Evolutionary conservation across 30 jellyfish, hydroid and myxozoan genomes (phyloP), one percentile per base, ranked within the genome.

Genomic region (Chironex yamaguchii): DNA sequence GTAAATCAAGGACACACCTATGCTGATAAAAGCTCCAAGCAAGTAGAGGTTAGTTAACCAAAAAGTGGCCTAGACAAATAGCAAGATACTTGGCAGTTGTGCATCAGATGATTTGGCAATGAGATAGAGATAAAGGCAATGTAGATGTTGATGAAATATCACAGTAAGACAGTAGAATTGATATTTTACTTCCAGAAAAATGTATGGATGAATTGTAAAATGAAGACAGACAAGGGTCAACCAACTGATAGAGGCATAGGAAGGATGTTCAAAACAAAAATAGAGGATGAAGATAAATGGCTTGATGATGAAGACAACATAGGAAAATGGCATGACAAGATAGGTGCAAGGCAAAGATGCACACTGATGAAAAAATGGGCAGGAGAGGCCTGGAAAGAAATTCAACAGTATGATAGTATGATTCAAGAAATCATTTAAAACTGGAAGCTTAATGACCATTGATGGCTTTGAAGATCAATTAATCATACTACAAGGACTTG

Each of bases 171-270:
- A 27, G 34, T n/a, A 49, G 87, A 51, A 53, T 74, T 4, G 87
- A 74, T 74, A 63, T 74, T n/a, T 1, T 54, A 77, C 23, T 77
- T 77, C 67, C 87, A 74, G 77, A 74, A 49, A 74, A 31, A 27
- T 25, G 87, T 69, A 50, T 77, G 89, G 80, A 77, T 77, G 89
- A 79, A 77, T 77, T 29, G 32, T 29, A 49, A 48, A 52, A 52
- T 63, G 62, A 71, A 79, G 25, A 79, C 71, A 2, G 83, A 79
- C 35, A 79, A 54, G 9, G 82, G 62, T 54, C 90, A 79, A 32
- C 71, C 90, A 17, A n/a, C n/a, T n/a, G 82, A 79, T 79, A 71
- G 82, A 58, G 90, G 90, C 29, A 36, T 49, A 28, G 88, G 79
- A 26, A 49, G 54, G 21, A 49, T 76, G 79, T 34, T 76, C 31